These are phyloP conservation scores for Charaxes varanes DNA, from an alignment of 1,140 invertebrate genomes.

Conservation along the genomic window DNA sequence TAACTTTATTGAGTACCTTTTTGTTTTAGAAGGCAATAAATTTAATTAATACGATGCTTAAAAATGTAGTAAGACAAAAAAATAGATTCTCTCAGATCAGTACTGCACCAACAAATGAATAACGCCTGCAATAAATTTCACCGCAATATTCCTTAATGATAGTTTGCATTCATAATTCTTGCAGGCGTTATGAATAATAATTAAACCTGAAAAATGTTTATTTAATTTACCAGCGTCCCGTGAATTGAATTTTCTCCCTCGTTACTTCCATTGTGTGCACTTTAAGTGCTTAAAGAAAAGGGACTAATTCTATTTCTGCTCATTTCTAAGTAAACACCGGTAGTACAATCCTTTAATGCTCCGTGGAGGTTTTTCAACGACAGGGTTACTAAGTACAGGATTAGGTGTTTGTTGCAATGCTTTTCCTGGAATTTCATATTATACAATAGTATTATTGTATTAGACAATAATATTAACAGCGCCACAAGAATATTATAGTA, in stretches of 20 bases:
- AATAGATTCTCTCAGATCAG: no score
- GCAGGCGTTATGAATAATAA: constrained; percentile 6
- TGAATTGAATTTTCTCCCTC: constrained; percentile 4
- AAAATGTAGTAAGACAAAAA: no score
- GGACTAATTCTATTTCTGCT: constrained; percentile 26
- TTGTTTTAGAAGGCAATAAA: no score
- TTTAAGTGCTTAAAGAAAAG: constrained; percentile 22
- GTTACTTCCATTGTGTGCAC: constrained; percentile 10
- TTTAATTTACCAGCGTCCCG: background rate
- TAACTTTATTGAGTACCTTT: no score
- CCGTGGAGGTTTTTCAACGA: constrained; percentile 13
- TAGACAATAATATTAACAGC: no score
- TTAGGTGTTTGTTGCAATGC: no score
- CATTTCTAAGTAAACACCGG: constrained; percentile 20
- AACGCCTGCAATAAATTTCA: constrained; percentile 3
- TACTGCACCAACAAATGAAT: no score
- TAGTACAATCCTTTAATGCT: constrained; percentile 21
- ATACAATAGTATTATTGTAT: no score
- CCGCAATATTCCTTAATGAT: constrained; percentile 1
- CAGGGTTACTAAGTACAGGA: no score
- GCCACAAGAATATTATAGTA: no score
- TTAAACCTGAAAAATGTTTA: background rate
- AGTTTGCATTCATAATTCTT: constrained; percentile 10
- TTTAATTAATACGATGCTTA: no score
- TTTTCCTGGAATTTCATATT: no score